Percentiles rank a stretch among this genome's conserved stretches.
Evolutionary conservation across 2,888 invertebrate genomes (phyloP).

Genomic region (Cenopis cana): DNA sequence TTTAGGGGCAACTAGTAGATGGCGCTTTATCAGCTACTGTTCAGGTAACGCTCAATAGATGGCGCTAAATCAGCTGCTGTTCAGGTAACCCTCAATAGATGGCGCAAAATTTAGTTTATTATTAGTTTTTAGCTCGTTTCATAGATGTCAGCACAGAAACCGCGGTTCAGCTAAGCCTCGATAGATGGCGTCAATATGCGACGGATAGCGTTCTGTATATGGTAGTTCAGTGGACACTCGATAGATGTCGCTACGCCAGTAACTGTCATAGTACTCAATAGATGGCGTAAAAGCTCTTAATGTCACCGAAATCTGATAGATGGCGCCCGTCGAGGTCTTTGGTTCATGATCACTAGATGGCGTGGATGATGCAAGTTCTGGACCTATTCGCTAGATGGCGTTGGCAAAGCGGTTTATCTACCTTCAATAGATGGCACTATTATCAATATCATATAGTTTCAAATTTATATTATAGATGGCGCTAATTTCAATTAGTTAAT

Average conservation of each 20-base stretch:
- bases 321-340: neutral
- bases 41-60: neutral
- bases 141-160: too few species aligned
- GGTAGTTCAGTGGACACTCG: neutral
- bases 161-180: neutral
- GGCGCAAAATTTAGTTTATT: too few species aligned
- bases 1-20: neutral
- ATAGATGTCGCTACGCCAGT: constrained; percentile 3
- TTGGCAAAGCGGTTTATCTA: neutral
- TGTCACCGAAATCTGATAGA: neutral
- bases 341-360: neutral
- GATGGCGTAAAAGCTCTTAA: constrained; percentile 2
- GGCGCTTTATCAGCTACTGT: neutral
- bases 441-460: neutral
- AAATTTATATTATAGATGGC: neutral
- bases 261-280: neutral
- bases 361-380: neutral
- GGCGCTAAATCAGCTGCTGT: too few species aligned
- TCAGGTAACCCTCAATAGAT: neutral
- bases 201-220: neutral
- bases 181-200: neutral
- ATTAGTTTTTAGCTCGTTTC: too few species aligned
- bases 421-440: constrained; percentile 5
- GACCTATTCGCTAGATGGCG: neutral
- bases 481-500: constrained; percentile 6